These are phyloP conservation scores for Prosapia bicincta DNA, from an alignment of 2,888 invertebrate species.

Conservation along the genomic window DNA sequence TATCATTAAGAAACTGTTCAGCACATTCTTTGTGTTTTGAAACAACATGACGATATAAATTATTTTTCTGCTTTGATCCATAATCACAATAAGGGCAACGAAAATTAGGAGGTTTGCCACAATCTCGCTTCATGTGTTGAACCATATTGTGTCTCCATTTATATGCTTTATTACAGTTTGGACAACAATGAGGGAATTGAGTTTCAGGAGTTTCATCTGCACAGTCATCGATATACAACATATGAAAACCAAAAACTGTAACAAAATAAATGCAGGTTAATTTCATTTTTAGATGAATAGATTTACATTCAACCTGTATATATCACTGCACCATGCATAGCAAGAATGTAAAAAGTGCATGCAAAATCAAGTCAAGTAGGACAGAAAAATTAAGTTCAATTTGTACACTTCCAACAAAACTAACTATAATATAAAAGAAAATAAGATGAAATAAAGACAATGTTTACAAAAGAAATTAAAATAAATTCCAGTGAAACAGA, in stretches of 20 bases:
- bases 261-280: background rate
- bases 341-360: background rate
- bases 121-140: conserved; percentile 41
- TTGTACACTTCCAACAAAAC: too few species aligned
- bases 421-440: too few species aligned
- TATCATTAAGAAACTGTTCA: background rate
- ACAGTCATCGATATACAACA: background rate
- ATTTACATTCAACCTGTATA: background rate
- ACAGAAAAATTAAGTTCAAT: too few species aligned
- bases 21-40: conserved; percentile 31
- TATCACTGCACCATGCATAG: background rate
- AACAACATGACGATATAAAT: conserved; percentile 32
- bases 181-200: conserved; percentile 2
- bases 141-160: conserved; percentile 40
- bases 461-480: too few species aligned
- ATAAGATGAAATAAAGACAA: too few species aligned
- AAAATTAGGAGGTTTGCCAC: conserved; percentile 46
- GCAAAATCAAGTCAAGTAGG: background rate
- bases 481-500: too few species aligned
- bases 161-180: conserved; percentile 23
- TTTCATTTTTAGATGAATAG: background rate
- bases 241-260: background rate
- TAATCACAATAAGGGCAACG: conserved; percentile 46
- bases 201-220: background rate
- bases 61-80: conserved; percentile 35